phyloP scores from a whole-genome alignment of 23 tunicate genomes.

The Diplosoma virens region DNA sequence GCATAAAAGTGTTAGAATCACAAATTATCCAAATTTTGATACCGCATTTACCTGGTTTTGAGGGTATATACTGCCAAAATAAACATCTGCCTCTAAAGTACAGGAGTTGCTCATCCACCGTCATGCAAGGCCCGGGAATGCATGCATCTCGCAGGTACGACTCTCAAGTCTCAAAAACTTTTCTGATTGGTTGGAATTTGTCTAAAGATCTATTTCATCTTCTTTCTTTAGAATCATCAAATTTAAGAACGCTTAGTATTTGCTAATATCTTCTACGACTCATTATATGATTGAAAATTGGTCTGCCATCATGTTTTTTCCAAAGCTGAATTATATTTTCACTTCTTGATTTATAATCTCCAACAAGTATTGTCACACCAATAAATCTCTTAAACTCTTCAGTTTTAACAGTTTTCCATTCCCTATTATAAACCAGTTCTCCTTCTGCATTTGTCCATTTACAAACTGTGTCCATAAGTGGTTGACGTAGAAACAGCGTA shows the following conservation, averaged over 20 bases:
- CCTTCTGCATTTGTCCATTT: no score
- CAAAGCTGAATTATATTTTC: conserved; percentile 34
- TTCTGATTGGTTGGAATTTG: conserved; percentile 34
- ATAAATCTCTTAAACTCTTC: conserved; percentile 14
- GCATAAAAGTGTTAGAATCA: conserved; percentile 30
- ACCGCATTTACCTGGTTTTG: conserved; percentile 25
- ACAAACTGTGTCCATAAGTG: no score
- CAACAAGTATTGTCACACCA: conserved; percentile 26
- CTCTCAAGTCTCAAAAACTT: conserved; percentile 17
- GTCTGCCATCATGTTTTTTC: conserved; percentile 24
- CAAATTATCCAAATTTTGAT: conserved; percentile 38
- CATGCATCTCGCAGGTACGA: conserved; percentile 27
- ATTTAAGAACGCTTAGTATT: conserved; percentile 24
- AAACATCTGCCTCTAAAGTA: conserved; percentile 28
- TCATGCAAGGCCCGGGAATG: conserved; percentile 29
- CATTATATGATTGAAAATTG: conserved; percentile 29
- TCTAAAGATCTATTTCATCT: conserved; percentile 29
- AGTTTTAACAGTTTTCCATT: no score
- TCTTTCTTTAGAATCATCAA: conserved; percentile 24
- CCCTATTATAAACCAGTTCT: no score
- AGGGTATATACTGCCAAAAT: conserved; percentile 26
- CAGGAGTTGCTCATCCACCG: conserved; percentile 21
- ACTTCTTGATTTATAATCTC: conserved; percentile 16
- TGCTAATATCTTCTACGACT: conserved; percentile 18
- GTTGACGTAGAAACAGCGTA: no score